Conservation (phyloP, 2,888 invertebrate genomes). For the Halictus quadricinctus region DNA sequence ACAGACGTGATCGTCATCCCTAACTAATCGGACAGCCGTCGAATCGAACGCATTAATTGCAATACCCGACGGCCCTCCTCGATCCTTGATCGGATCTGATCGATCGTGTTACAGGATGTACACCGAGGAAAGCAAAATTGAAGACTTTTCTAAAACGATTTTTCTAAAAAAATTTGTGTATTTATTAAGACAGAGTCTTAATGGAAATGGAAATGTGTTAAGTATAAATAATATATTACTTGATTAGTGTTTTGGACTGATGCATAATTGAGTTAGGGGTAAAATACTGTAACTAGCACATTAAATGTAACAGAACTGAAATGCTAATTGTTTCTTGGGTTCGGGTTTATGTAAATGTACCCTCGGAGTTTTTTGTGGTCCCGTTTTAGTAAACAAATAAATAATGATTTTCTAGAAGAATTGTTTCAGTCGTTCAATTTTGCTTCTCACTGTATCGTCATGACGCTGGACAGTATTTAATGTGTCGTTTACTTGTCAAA, state of each 20-base stretch:
- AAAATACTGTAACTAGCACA: no score
- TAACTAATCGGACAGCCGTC: conserved; percentile 59
- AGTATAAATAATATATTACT: no score
- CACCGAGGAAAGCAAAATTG: not conserved
- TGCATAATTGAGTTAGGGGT: no score
- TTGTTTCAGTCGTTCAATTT: not conserved
- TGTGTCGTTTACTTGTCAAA: not conserved
- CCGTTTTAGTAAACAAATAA: not conserved
- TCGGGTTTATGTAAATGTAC: not conserved
- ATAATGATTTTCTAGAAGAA: not conserved
- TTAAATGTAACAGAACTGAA: not conserved
- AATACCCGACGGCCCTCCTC: conserved; percentile 43
- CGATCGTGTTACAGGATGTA: conserved; percentile 36
- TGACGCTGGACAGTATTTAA: not conserved
- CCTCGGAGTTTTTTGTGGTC: not conserved
- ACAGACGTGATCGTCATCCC: conserved; percentile 75
- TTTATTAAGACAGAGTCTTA: no score
- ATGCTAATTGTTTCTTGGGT: not conserved
- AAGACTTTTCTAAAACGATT: not conserved
- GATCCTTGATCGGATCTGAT: conserved; percentile 48
- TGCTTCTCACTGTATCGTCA: no score
- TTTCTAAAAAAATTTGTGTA: not conserved
- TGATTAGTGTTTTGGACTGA: no score
- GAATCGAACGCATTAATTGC: conserved; percentile 77
- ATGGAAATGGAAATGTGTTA: no score